These are phyloP conservation scores for Scolopax rusticola DNA, from an alignment of 2,797 vertebrate genomes.

Conservation along the genomic window DNA sequence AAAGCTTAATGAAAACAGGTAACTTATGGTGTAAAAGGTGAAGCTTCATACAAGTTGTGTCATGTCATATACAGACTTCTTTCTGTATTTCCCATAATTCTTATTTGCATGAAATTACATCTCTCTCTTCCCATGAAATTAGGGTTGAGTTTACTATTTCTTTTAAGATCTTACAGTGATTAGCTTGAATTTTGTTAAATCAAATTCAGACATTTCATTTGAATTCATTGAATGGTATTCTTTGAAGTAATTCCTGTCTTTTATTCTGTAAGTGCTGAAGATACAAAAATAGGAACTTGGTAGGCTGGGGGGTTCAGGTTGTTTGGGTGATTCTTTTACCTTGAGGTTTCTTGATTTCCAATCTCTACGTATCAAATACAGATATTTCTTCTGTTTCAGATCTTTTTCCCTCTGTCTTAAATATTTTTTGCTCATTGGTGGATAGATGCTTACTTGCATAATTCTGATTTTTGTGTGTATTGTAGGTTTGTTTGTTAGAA, in stretches of 20 bases:
- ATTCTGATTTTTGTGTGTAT: accelerated
- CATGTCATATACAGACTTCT: neutral
- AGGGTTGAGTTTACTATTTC: neutral
- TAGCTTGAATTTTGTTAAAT: neutral
- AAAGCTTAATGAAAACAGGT: neutral
- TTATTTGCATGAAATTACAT: neutral
- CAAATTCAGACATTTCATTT: neutral
- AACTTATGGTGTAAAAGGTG: neutral
- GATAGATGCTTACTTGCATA: neutral
- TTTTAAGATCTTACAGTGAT: neutral
- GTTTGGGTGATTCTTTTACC: neutral
- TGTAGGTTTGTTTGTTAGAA: neutral
- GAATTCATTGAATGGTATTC: neutral
- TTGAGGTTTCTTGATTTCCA: neutral
- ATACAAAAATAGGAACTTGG: neutral
- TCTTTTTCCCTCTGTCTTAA: neutral
- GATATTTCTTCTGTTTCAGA: neutral
- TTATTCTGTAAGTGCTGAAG: neutral
- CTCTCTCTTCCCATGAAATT: neutral
- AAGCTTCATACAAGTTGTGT: neutral
- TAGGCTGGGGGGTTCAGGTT: neutral
- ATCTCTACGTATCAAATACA: neutral
- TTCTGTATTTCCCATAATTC: neutral
- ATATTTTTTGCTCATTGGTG: neutral
- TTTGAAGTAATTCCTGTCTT: neutral